phyloP scores from a whole-genome alignment of 2,888 invertebrate genomes.

The Nudaria mundana region DNA sequence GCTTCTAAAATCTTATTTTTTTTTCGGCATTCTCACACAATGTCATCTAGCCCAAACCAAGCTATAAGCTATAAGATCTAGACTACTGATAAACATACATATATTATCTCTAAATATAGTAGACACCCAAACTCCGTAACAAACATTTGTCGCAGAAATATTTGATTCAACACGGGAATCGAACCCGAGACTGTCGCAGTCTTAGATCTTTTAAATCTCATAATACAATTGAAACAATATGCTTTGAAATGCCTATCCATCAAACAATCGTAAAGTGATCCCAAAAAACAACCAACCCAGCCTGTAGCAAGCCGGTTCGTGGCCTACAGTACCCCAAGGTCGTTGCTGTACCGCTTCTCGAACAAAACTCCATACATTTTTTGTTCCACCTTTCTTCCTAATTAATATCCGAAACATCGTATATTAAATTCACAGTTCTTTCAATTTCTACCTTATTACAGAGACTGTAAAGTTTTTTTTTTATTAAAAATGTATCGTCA shows the following conservation, averaged over 20 bases:
- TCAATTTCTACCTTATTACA: slow-evolving; percentile 35
- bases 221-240: slow-evolving; percentile 38
- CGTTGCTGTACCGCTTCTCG: slow-evolving; percentile 72
- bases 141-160: too few relatives aligned
- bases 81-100: too few relatives aligned
- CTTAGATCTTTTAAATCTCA: too few relatives aligned
- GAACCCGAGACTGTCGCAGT: too few relatives aligned
- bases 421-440: slow-evolving; percentile 18
- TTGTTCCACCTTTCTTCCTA: slow-evolving; percentile 69
- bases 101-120: too few relatives aligned
- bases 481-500: slow-evolving; percentile 14
- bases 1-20: too few relatives aligned
- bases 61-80: too few relatives aligned
- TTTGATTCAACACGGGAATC: too few relatives aligned
- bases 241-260: slow-evolving; percentile 57
- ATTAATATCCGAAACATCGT: slow-evolving; percentile 41
- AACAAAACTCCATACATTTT: slow-evolving; percentile 62
- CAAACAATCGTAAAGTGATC: slow-evolving; percentile 53
- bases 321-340: slow-evolving; percentile 79
- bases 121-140: too few relatives aligned
- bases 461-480: slow-evolving; percentile 25
- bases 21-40: too few relatives aligned
- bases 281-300: slow-evolving; percentile 66
- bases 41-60: too few relatives aligned
- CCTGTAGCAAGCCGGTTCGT: slow-evolving; percentile 64